Evolutionary conservation across 2,797 vertebrate genomes (phyloP).

Genomic region (Enteromius thamalakanensis): DNA sequence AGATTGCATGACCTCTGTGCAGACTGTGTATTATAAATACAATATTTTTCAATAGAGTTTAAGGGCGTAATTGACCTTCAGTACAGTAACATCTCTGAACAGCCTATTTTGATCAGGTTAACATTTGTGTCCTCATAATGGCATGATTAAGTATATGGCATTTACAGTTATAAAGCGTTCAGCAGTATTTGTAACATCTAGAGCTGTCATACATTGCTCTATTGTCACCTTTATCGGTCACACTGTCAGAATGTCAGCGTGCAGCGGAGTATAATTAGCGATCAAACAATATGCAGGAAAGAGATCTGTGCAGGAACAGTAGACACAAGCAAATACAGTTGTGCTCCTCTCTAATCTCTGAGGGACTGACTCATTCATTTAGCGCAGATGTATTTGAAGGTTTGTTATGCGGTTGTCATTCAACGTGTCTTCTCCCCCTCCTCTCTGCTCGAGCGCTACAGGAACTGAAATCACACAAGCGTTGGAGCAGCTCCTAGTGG

Average conservation of each 20-base stretch:
- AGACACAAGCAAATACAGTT: conserved; percentile 36
- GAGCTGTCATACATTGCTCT: conserved; percentile 2
- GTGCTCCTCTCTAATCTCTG: conserved; percentile 32
- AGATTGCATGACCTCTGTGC: not conserved
- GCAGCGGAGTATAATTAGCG: conserved; percentile 11
- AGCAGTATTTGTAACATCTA: not conserved
- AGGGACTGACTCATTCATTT: conserved; percentile 34
- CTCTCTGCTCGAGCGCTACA: not conserved
- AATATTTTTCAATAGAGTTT: not conserved
- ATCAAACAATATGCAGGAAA: conserved; percentile 29
- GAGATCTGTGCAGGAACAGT: conserved; percentile 13
- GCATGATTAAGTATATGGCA: conserved; percentile 8
- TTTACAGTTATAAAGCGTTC: conserved; percentile 24
- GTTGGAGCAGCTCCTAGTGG: conserved; percentile 63
- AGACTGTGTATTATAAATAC: not conserved
- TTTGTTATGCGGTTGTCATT: conserved; percentile 39
- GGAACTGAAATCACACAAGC: conserved; percentile 52
- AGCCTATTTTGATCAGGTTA: not conserved
- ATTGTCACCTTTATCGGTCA: conserved; percentile 24
- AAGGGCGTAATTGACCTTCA: not conserved
- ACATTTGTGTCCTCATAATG: not conserved
- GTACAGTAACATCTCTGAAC: not conserved
- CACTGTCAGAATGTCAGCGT: conserved; percentile 14
- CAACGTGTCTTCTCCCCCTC: conserved; percentile 23
- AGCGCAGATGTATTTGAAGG: conserved; percentile 38